A percentile compares a stretch with the other conserved stretches of the same genome.
Evolutionary conservation across 2,797 vertebrate genomes (phyloP).

Genomic region (Enteromius mattozi): DNA sequence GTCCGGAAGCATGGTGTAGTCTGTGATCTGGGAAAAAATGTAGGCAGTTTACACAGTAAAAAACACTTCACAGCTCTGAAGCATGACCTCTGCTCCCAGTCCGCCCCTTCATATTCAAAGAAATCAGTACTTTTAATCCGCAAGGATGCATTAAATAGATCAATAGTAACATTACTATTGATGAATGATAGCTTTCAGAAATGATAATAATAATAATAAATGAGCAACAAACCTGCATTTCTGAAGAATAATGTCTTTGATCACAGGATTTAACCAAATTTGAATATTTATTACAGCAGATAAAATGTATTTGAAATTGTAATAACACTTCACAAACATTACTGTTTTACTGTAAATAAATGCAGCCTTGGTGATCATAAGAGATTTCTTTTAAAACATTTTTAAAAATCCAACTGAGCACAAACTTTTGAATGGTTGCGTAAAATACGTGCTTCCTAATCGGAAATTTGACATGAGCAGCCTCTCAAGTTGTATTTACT

Average conservation of each 20-base stretch:
- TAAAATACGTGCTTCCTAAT: background rate
- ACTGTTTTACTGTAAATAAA: background rate
- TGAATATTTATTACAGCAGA: background rate
- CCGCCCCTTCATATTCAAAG: background rate
- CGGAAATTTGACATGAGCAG: background rate
- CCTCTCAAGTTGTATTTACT: background rate
- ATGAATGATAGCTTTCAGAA: background rate
- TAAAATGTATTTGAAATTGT: background rate
- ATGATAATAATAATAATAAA: background rate
- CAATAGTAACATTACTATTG: background rate
- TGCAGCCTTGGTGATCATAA: background rate
- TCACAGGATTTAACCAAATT: background rate
- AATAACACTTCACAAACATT: background rate
- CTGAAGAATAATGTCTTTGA: background rate
- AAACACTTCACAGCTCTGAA: background rate
- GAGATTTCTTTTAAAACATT: background rate
- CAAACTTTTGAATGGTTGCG: background rate
- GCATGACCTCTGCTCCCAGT: background rate
- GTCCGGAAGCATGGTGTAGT: slow-evolving; percentile 94
- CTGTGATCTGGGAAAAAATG: slow-evolving; percentile 84
- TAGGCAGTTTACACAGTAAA: background rate
- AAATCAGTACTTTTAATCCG: background rate
- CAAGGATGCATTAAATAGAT: background rate
- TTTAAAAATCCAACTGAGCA: background rate
- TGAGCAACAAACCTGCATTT: background rate